Evolutionary conservation across 2,113 vertebrate genomes (phyloP).

Genomic region (Tragulus kanchil): DNA sequence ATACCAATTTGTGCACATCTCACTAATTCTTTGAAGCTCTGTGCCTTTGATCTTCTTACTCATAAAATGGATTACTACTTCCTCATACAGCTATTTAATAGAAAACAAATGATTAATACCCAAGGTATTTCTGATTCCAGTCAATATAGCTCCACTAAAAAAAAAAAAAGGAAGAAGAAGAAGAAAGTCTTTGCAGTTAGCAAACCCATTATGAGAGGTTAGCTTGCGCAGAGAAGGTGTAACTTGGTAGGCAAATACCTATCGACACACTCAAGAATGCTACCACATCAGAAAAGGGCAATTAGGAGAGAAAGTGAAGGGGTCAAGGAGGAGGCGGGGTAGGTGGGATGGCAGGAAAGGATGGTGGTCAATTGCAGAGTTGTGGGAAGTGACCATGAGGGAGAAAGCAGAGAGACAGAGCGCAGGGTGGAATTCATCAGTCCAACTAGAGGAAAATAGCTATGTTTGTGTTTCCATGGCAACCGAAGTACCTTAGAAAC

Average conservation of each 20-base stretch:
- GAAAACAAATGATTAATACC: background rate
- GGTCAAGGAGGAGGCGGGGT: background rate
- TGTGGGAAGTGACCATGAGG: background rate
- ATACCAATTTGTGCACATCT: background rate
- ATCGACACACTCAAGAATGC: background rate
- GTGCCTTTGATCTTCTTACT: background rate
- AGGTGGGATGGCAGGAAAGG: background rate
- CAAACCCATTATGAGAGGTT: background rate
- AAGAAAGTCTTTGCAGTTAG: background rate
- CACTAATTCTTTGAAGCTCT: background rate
- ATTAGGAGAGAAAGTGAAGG: background rate
- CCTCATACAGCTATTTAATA: background rate
- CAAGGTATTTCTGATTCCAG: background rate
- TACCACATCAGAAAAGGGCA: background rate
- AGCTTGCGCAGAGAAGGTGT: background rate
- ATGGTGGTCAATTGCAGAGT: background rate
- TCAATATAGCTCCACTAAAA: background rate
- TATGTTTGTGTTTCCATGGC: slow-evolving; percentile 55
- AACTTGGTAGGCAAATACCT: background rate
- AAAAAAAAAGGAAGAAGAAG: background rate
- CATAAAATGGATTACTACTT: background rate
- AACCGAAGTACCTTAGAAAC: slow-evolving; percentile 69
- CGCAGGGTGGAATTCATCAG: background rate
- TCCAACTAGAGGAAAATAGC: slow-evolving; percentile 5
- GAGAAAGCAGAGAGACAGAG: background rate